A percentile compares a stretch with the other conserved stretches of the same genome.
phyloP scores from a whole-genome alignment of 2,797 vertebrate species.

The Vultur gryphus region DNA sequence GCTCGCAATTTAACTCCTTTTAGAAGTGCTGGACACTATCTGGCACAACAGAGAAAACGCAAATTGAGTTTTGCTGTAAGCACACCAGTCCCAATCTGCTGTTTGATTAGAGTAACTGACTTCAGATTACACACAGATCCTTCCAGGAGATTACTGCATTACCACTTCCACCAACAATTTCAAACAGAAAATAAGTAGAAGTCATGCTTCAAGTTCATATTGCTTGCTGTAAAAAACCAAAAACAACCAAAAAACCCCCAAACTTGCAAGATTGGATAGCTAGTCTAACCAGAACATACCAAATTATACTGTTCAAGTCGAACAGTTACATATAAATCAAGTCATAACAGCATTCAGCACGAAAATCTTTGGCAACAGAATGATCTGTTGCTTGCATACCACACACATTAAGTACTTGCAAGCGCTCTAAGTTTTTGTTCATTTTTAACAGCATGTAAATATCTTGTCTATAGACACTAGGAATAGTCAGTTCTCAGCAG shows the following conservation, averaged over 20 bases:
- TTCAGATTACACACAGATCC: neutral
- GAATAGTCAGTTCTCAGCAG: neutral
- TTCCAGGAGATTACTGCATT: neutral
- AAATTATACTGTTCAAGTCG: neutral
- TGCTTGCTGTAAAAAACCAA: neutral
- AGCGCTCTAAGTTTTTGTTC: neutral
- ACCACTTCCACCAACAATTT: neutral
- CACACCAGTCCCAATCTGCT: neutral
- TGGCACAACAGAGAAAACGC: neutral
- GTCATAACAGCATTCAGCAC: neutral
- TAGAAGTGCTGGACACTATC: neutral
- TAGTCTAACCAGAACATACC: neutral
- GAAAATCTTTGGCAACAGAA: neutral
- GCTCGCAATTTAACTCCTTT: neutral
- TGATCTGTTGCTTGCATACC: neutral
- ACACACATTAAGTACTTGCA: neutral
- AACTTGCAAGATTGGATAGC: neutral
- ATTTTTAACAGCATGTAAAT: neutral
- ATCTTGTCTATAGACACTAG: neutral
- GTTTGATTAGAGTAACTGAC: neutral
- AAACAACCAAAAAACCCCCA: neutral
- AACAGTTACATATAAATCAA: constrained; percentile 5
- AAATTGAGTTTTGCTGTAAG: constrained; percentile 13
- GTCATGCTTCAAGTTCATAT: neutral
- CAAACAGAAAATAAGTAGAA: neutral